Evolutionary conservation across 2,113 vertebrate species (phyloP).

Genomic region (Oenanthe melanoleuca): DNA sequence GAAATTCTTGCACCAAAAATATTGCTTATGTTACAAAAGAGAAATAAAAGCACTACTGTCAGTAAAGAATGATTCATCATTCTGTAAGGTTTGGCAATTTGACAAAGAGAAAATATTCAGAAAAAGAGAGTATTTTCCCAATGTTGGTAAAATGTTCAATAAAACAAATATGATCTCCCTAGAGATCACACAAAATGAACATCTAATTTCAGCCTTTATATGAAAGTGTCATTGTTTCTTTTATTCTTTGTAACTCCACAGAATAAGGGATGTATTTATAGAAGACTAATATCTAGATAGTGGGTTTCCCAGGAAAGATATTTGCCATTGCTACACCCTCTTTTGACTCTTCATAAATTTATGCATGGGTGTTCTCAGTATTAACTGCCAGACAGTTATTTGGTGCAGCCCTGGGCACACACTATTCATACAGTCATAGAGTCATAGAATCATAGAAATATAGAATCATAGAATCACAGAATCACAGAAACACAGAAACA

Average conservation of each 20-base stretch:
- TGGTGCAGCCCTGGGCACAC: not conserved
- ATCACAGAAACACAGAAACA: no score
- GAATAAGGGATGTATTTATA: not conserved
- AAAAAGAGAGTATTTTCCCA: conserved; percentile 22
- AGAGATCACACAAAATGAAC: not conserved
- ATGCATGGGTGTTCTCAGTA: not conserved
- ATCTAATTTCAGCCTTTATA: not conserved
- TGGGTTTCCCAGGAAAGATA: not conserved
- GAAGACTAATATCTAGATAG: not conserved
- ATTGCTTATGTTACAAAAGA: not conserved
- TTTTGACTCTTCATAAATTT: not conserved
- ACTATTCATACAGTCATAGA: not conserved
- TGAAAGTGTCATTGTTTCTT: not conserved
- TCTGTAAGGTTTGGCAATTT: not conserved
- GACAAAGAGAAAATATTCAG: conserved; percentile 18
- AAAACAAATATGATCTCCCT: conserved; percentile 38
- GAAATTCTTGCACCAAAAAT: not conserved
- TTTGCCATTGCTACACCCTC: not conserved
- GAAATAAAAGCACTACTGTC: not conserved
- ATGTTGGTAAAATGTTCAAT: conserved; percentile 7
- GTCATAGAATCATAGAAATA: not conserved
- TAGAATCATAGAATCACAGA: not conserved
- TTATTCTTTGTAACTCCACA: not conserved
- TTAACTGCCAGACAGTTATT: not conserved
- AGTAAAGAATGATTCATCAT: conserved; percentile 19